Base-by-base conservation (phyloP, 2,888 invertebrate genomes). In the Rhogogaster chlorosoma region DNA sequence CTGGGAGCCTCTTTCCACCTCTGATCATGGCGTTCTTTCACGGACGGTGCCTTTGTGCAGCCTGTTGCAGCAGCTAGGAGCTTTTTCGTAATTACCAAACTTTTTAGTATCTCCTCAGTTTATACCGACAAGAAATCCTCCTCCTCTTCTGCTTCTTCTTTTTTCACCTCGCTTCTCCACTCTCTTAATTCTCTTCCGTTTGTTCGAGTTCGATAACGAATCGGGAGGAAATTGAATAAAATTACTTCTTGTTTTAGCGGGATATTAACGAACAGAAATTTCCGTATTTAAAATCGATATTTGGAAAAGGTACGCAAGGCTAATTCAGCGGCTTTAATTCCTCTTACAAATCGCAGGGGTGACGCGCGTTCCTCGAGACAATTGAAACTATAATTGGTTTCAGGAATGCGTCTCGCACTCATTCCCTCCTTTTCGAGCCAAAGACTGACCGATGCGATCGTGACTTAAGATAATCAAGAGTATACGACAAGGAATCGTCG, bases 301-400 rank as follows among this genome's bases (percentile, higher is more conserved):
- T 45, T 45, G 15, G 22, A 32, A 67, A 36, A 29, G 32, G 18
- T 32, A 32, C 4, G 7, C n/a, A 70, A 36, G n/a, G 6, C 3
- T 1, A 18, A 77, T 49, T 15, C 18, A 53, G 18, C 9, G n/a
- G 5, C n/a, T 49, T 53, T 15, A 6, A 70, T 75, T 15, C n/a
- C 22, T 77, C 22, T 18, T 32, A 49, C 36, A 1, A 32, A 26
- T 32, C 4, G 4, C 4, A 22, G 22, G n/a, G 22, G 61, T 57
- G 32, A 61, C 45, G 42, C 45, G 42, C 61, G 80, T 38, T 22
- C 32, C 22, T 32, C 32, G 6, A 80, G 85, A 88, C 90, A 89
- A 88, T 89, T 84, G 88, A 67, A 89, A 89, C 89, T 89, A n/a
- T n/a, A 90, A 91, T 91, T 90, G 90, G 89, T 89, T 89, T 88